Percentiles rank a stretch among this genome's conserved stretches.
Conservation (phyloP, 2,113 vertebrate species). For the Rhynchopsitta pachyrhyncha region DNA sequence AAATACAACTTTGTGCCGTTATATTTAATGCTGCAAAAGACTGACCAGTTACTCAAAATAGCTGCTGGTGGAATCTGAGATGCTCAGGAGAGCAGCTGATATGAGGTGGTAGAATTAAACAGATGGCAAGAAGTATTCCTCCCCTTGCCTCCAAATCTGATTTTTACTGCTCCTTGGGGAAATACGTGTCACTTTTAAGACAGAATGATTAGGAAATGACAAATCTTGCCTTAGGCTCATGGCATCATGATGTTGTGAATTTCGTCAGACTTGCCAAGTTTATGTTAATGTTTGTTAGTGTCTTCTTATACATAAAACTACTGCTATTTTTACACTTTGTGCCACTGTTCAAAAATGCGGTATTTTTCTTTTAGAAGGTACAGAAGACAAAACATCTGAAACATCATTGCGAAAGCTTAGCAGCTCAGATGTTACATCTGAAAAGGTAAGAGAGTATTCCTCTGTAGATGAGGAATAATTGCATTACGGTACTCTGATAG, state of each 20-base stretch:
- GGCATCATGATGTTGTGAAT: neutral
- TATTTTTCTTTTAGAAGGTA: constrained; percentile 67
- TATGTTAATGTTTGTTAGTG: neutral
- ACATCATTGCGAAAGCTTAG: constrained; percentile 69
- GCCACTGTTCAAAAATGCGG: neutral
- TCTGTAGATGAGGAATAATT: neutral
- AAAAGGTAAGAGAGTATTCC: constrained; percentile 73
- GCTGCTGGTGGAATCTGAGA: constrained; percentile 3
- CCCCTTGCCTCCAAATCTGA: neutral
- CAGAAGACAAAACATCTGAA: constrained; percentile 74
- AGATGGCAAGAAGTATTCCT: neutral
- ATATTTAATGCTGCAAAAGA: neutral
- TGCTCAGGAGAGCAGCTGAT: neutral
- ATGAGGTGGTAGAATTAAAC: neutral
- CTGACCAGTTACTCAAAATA: neutral
- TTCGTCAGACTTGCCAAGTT: neutral
- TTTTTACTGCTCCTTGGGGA: neutral
- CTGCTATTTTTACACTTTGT: neutral
- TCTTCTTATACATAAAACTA: neutral
- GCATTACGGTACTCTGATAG: neutral
- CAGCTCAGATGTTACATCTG: constrained; percentile 70
- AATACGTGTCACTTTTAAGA: neutral
- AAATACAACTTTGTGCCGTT: neutral
- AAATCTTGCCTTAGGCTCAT: neutral
- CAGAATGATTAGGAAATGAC: neutral